Conservation (phyloP, 2,113 vertebrate species). For the Alaudala cheleensis region DNA sequence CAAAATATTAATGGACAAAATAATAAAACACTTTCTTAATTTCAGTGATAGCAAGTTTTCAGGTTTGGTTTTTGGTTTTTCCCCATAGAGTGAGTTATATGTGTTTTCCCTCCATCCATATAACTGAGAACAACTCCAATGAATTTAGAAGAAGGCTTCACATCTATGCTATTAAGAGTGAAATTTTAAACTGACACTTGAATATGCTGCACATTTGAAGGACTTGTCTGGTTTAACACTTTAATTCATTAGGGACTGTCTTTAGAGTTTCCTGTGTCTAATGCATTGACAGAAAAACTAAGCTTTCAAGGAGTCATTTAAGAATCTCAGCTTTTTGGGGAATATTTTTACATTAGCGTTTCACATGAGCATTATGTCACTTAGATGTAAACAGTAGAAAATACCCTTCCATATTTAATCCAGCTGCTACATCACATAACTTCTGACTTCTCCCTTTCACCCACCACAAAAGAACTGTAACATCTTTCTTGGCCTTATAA, state of each 20-base stretch:
- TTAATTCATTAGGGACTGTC: background rate
- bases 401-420: background rate
- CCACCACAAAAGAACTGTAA: background rate
- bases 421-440: background rate
- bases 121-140: background rate
- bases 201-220: background rate
- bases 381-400: background rate
- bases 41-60: background rate
- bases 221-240: background rate
- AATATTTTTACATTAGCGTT: background rate
- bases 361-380: background rate
- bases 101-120: background rate
- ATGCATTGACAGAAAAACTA: background rate
- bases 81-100: background rate
- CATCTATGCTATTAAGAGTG: background rate
- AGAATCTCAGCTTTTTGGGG: background rate
- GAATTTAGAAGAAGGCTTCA: background rate
- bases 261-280: background rate
- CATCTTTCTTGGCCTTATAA: background rate
- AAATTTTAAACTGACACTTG: background rate
- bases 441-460: background rate
- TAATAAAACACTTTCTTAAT: background rate
- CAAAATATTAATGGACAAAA: constrained; percentile 22
- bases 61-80: background rate
- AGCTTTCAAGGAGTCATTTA: background rate